Conservation (phyloP, 37 sponge, comb jelly and placozoan species). For the Hormiphora californensis region DNA sequence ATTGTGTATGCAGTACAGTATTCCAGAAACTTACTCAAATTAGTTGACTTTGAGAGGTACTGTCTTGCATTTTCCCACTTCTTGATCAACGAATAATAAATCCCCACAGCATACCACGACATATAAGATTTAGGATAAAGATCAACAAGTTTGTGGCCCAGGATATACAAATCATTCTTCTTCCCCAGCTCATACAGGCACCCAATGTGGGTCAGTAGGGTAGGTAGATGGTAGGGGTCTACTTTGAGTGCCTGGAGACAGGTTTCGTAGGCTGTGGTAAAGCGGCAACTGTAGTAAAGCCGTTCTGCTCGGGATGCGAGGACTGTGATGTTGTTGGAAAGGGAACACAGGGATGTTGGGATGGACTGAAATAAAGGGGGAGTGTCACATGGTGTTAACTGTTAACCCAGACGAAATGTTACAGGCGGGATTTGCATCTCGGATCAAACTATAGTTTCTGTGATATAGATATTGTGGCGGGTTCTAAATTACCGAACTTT, state of each 20-base stretch:
- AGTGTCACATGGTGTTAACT: too few relatives aligned
- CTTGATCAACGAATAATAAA: slow-evolving; percentile 44
- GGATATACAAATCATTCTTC: slow-evolving; percentile 36
- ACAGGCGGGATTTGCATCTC: too few relatives aligned
- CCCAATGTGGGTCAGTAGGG: slow-evolving; percentile 7
- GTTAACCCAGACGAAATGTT: too few relatives aligned
- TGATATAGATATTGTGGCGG: too few relatives aligned
- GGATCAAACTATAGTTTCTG: too few relatives aligned
- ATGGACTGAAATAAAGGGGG: background rate
- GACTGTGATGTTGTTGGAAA: background rate
- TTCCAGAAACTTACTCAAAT: background rate
- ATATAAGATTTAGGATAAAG: slow-evolving; percentile 40
- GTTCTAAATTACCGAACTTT: slow-evolving; percentile 20
- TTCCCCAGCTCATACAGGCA: slow-evolving; percentile 34
- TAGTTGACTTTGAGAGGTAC: slow-evolving; percentile 33
- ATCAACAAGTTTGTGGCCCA: slow-evolving; percentile 29
- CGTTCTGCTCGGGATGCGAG: slow-evolving; percentile 4
- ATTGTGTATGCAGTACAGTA: background rate
- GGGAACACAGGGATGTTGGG: background rate
- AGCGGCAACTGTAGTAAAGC: slow-evolving; percentile 17
- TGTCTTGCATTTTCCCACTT: slow-evolving; percentile 43
- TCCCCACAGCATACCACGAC: slow-evolving; percentile 41
- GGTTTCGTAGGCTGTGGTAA: slow-evolving; percentile 14
- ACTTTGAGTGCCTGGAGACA: slow-evolving; percentile 6
- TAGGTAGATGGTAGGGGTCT: slow-evolving; percentile 29